phyloP scores from a whole-genome alignment of 2,113 vertebrate genomes.

The Laticauda colubrina region DNA sequence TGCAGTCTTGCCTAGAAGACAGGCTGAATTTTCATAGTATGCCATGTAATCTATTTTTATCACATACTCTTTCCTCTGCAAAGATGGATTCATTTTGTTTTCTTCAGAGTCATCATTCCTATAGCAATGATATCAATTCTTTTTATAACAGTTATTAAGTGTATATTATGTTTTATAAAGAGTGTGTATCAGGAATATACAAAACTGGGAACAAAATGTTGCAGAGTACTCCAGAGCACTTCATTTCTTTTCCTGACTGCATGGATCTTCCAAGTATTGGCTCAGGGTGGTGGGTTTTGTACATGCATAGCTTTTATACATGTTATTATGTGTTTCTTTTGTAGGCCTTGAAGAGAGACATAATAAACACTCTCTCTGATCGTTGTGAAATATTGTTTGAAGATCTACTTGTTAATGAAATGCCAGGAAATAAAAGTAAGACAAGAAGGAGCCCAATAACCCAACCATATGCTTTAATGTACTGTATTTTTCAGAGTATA shows the following conservation, averaged over 20 bases:
- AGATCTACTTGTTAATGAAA: constrained; percentile 79
- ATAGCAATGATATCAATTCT: neutral
- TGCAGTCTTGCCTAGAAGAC: neutral
- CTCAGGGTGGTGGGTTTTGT: neutral
- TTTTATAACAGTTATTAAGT: neutral
- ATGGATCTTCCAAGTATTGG: neutral
- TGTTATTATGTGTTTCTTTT: constrained; percentile 32
- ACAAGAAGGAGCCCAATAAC: neutral
- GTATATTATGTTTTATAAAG: neutral
- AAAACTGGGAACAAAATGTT: neutral
- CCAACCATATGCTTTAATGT: neutral
- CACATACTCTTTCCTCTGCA: neutral
- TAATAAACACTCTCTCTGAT: constrained; percentile 84
- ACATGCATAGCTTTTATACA: neutral
- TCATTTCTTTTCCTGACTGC: neutral
- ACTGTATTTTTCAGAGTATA: too few relatives aligned
- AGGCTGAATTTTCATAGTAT: neutral
- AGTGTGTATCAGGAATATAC: neutral
- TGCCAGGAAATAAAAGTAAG: constrained; percentile 65
- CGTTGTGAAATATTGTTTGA: constrained; percentile 91
- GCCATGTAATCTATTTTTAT: neutral
- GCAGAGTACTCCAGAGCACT: neutral
- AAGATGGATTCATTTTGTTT: neutral
- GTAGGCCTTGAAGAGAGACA: constrained; percentile 90
- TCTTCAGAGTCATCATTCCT: neutral